Percentiles rank a stretch among this genome's conserved stretches.
phyloP scores from a whole-genome alignment of 2,888 invertebrate genomes.

The Morinoia aosen region DNA sequence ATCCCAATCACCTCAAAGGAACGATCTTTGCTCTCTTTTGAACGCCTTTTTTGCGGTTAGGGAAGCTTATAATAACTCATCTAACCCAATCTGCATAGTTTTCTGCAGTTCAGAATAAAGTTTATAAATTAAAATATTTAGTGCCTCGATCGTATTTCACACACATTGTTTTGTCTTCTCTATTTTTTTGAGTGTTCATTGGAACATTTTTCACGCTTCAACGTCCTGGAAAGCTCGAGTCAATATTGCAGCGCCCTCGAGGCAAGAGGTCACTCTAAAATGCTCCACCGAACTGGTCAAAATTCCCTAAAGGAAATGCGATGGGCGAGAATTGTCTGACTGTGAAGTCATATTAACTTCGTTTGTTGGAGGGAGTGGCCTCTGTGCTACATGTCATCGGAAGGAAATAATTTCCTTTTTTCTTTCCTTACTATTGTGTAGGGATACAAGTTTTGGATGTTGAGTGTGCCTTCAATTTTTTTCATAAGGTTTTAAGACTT shows the following conservation, averaged over 20 bases:
- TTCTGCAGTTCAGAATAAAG: not conserved
- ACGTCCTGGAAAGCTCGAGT: not conserved
- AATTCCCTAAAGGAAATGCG: constrained; percentile 8
- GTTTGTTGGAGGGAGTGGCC: not conserved
- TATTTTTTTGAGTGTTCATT: not conserved
- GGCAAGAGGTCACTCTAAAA: constrained; percentile 13
- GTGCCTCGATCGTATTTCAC: not conserved
- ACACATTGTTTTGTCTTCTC: not conserved
- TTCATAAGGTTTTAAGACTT: not conserved
- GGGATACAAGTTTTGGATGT: not conserved
- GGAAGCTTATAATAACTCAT: not conserved
- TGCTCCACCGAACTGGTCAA: not conserved
- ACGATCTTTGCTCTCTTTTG: no score
- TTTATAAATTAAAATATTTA: not conserved
- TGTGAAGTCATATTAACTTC: not conserved
- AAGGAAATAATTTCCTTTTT: not conserved
- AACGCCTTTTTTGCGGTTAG: no score
- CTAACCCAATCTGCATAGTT: not conserved
- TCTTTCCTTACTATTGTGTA: not conserved
- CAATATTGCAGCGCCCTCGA: constrained; percentile 1
- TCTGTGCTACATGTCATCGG: not conserved
- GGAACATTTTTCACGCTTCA: not conserved
- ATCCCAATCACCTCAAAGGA: no score
- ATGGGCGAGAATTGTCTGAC: not conserved
- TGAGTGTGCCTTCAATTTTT: not conserved